phyloP scores from a whole-genome alignment of 2,113 vertebrate species.

The Nannospalax galili region DNA sequence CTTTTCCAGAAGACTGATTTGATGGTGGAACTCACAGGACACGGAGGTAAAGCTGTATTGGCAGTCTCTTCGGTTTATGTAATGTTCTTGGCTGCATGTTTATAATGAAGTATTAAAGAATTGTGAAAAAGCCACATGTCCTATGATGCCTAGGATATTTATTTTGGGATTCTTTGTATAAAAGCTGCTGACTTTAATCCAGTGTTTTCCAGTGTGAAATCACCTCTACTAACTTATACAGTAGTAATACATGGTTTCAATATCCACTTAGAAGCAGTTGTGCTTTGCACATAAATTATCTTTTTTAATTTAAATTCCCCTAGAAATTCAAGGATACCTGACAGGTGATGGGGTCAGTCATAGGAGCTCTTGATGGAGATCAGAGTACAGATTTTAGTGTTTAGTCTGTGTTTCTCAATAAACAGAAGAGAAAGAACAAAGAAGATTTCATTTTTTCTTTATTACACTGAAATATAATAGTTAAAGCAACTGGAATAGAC shows the following conservation, averaged over 20 bases:
- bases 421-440: neutral
- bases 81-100: neutral
- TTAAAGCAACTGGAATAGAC: neutral
- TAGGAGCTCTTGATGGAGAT: neutral
- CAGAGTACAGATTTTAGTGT: neutral
- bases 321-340: neutral
- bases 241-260: neutral
- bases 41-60: neutral
- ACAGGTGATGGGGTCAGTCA: neutral
- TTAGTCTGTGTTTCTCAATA: neutral
- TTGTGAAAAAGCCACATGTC: neutral
- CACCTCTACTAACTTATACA: neutral
- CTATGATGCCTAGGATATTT: neutral
- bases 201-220: neutral
- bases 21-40: neutral
- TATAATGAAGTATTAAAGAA: neutral
- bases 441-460: neutral
- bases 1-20: neutral
- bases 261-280: neutral
- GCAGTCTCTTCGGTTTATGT: neutral
- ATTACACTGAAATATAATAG: slow-evolving; percentile 9
- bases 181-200: neutral
- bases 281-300: neutral
- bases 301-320: neutral
- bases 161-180: neutral